Conservation (phyloP, 2,888 invertebrate genomes). For the Boloria euphrosyne region DNA sequence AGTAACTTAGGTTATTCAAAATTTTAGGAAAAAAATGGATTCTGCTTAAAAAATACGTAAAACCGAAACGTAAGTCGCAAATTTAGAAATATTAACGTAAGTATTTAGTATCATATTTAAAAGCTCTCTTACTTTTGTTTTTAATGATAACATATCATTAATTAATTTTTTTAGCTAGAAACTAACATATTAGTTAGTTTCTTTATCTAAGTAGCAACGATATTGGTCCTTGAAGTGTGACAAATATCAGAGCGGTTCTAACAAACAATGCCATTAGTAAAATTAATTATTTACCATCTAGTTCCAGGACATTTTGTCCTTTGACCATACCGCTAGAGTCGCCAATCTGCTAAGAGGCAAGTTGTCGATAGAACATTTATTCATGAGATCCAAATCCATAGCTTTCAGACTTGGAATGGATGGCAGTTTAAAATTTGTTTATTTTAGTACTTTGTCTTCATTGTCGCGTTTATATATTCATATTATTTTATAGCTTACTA, state of each 20-base stretch:
- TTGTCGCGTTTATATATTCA: not conserved
- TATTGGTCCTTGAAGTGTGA: slow-evolving; percentile 44
- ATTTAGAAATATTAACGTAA: too few relatives aligned
- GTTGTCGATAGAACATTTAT: slow-evolving; percentile 51
- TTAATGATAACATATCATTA: too few relatives aligned
- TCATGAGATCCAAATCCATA: slow-evolving; percentile 38
- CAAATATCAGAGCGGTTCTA: slow-evolving; percentile 66
- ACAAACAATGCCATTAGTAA: slow-evolving; percentile 77
- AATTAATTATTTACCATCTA: slow-evolving; percentile 79
- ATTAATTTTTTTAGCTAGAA: too few relatives aligned
- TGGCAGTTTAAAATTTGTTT: slow-evolving; percentile 36
- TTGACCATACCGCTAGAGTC: slow-evolving; percentile 67
- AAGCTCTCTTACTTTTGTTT: too few relatives aligned
- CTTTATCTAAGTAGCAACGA: not conserved
- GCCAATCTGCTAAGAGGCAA: slow-evolving; percentile 52
- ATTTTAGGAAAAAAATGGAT: too few relatives aligned
- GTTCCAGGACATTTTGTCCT: slow-evolving; percentile 63
- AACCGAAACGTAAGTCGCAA: too few relatives aligned
- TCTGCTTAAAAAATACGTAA: too few relatives aligned
- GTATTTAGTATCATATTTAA: too few relatives aligned
- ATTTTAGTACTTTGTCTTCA: not conserved
- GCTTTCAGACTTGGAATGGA: slow-evolving; percentile 35
- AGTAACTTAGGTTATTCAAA: too few relatives aligned
- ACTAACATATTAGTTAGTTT: too few relatives aligned
- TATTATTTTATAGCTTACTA: not conserved